Evolutionary conservation across 1,140 invertebrate species (phyloP).

Genomic region (Scaptomyza pallida): DNA sequence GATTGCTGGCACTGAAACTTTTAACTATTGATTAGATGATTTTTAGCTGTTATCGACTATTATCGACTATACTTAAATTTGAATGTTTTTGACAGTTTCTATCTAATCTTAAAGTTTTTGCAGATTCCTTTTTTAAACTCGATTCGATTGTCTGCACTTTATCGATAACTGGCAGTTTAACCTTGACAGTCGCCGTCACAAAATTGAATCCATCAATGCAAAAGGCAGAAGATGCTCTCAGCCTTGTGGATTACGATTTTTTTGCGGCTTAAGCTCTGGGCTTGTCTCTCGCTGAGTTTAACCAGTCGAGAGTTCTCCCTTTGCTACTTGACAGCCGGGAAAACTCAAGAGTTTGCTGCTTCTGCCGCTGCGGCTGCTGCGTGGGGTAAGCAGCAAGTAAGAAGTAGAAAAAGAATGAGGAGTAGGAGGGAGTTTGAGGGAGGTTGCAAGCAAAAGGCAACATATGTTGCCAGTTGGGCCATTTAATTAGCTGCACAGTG

Average conservation of each 20-base stretch:
- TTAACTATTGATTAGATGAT: too few species aligned
- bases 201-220: constrained; percentile 35
- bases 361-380: too few species aligned
- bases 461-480: constrained; percentile 80
- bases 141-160: not conserved
- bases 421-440: too few species aligned
- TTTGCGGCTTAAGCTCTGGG: constrained; percentile 39
- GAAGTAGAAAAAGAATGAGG: not conserved
- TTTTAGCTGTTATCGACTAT: too few species aligned
- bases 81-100: too few species aligned
- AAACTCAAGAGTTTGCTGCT: constrained; percentile 42
- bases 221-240: constrained; percentile 18
- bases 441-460: constrained; percentile 35
- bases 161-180: constrained; percentile 18
- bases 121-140: too few species aligned
- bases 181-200: constrained; percentile 26
- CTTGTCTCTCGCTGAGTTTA: constrained; percentile 9
- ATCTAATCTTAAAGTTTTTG: too few species aligned
- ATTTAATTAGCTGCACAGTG: constrained; percentile 79
- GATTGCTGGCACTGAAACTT: not conserved
- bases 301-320: constrained; percentile 12
- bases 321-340: constrained; percentile 53
- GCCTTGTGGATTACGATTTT: constrained; percentile 32
- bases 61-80: too few species aligned
- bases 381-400: constrained; percentile 28